Evolutionary conservation across 2,797 vertebrate species (phyloP).

Genomic region (Cichlasoma orientale): DNA sequence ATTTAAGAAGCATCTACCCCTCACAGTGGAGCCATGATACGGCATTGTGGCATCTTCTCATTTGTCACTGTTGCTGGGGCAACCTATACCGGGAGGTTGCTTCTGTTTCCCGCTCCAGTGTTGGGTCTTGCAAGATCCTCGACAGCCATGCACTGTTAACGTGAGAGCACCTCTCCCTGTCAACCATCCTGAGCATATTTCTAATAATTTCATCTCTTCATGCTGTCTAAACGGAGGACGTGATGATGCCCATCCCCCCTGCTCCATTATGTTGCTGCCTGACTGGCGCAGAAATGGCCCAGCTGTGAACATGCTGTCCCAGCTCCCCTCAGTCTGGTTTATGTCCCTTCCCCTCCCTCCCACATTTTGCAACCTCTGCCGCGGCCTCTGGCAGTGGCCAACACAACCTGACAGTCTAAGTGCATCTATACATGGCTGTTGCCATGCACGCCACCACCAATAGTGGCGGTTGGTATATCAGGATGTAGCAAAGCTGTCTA

Average conservation of each 20-base stretch:
- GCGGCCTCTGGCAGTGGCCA: conserved; percentile 34
- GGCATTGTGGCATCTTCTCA: conserved; percentile 47
- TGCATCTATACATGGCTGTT: conserved; percentile 59
- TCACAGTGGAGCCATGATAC: conserved; percentile 27
- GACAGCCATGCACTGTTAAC: neutral
- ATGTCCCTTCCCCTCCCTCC: conserved; percentile 42
- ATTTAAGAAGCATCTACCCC: conserved; percentile 33
- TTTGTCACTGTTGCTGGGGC: conserved; percentile 56
- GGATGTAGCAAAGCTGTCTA: neutral
- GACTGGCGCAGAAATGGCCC: conserved; percentile 48
- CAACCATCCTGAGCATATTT: conserved; percentile 1
- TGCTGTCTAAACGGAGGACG: neutral
- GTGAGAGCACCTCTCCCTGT: conserved; percentile 14
- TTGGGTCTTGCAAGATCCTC: neutral
- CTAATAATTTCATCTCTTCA: neutral
- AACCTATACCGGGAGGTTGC: conserved; percentile 35
- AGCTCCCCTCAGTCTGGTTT: conserved; percentile 48
- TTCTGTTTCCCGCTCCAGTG: neutral
- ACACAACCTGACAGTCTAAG: conserved; percentile 58
- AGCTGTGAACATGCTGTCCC: conserved; percentile 56
- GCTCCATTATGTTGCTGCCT: conserved; percentile 46
- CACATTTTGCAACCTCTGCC: conserved; percentile 28
- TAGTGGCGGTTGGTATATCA: neutral
- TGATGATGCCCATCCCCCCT: conserved; percentile 42
- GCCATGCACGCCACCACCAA: conserved; percentile 50